phyloP scores from a whole-genome alignment of 1,140 invertebrate species.

The Danaus melanippus region DNA sequence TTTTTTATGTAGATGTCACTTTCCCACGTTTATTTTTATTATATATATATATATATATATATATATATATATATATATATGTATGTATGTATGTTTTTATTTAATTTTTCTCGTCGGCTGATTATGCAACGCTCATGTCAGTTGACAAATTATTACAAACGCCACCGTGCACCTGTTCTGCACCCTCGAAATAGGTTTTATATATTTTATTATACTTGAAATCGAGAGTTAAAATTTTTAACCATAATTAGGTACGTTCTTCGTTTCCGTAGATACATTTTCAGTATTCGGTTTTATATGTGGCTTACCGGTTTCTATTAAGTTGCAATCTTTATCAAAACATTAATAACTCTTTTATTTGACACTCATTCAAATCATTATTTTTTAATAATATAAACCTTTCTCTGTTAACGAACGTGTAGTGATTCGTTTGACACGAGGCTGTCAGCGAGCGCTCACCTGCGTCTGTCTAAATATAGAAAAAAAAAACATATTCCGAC shows the following conservation, averaged over 20 bases:
- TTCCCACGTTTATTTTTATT: constrained; percentile 38
- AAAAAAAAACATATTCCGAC: constrained; percentile 64
- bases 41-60: constrained; percentile 11
- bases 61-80: too few relatives aligned
- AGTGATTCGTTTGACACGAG: constrained; percentile 29
- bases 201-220: too few relatives aligned
- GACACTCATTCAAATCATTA: too few relatives aligned
- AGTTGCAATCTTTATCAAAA: too few relatives aligned
- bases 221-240: too few relatives aligned
- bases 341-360: not conserved
- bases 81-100: constrained; percentile 20
- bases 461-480: constrained; percentile 58
- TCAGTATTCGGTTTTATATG: too few relatives aligned
- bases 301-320: too few relatives aligned
- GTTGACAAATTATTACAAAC: constrained; percentile 36
- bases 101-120: constrained; percentile 26
- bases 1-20: constrained; percentile 40
- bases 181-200: not conserved
- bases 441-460: constrained; percentile 56
- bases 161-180: constrained; percentile 19
- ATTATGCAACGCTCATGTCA: constrained; percentile 28
- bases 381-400: too few relatives aligned
- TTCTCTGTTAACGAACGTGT: too few relatives aligned
- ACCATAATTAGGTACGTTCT: too few relatives aligned
- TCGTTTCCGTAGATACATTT: too few relatives aligned